These are phyloP conservation scores for Aplodontia rufa DNA, from an alignment of 2,113 vertebrate genomes.

Conservation along the genomic window DNA sequence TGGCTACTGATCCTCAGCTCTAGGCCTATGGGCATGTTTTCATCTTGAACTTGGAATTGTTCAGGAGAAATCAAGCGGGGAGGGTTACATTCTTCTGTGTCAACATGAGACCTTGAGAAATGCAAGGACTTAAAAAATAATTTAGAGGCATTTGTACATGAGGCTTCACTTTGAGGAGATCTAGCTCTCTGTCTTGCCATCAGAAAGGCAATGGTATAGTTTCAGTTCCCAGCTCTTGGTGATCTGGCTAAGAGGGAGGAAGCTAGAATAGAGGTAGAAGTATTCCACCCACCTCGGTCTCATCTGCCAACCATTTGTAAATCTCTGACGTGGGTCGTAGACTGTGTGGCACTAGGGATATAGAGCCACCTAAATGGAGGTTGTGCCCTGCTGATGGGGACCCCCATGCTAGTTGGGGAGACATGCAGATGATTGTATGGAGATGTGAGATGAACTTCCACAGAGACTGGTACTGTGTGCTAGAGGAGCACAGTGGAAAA, in stretches of 20 bases:
- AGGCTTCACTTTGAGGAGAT: not conserved
- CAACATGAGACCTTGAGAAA: not conserved
- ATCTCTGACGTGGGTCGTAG: not conserved
- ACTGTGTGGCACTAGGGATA: not conserved
- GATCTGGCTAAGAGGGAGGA: not conserved
- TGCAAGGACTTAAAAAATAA: not conserved
- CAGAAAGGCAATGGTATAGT: not conserved
- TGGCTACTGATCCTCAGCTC: not conserved
- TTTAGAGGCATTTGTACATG: not conserved
- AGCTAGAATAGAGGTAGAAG: not conserved
- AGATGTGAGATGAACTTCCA: not conserved
- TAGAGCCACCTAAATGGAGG: too few relatives aligned
- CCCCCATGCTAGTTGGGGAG: not conserved
- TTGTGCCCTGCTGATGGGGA: rapidly evolving
- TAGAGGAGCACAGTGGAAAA: not conserved
- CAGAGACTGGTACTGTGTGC: not conserved
- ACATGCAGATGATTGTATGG: not conserved
- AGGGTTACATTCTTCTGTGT: not conserved
- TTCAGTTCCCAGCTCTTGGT: not conserved
- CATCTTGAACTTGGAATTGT: not conserved
- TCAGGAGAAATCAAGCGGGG: not conserved
- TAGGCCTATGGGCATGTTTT: not conserved
- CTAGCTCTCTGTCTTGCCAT: not conserved
- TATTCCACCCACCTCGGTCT: not conserved
- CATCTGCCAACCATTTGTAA: not conserved